These are phyloP conservation scores for Gymnodraco acuticeps DNA, from an alignment of 2,797 vertebrate species.

Conservation along the genomic window DNA sequence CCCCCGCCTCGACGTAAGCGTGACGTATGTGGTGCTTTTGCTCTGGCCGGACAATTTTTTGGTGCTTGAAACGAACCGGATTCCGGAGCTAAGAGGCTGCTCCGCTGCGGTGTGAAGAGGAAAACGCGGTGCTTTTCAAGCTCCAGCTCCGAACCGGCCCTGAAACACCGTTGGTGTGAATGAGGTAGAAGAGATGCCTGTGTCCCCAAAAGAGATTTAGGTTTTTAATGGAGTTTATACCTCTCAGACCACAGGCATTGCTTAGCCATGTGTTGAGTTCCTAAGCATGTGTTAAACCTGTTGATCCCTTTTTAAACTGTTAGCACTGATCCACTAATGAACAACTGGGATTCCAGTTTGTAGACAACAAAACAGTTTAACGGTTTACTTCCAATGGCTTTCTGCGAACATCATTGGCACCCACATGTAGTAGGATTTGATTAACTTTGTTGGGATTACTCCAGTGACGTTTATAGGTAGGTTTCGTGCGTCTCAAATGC, in stretches of 20 bases:
- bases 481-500: too few species aligned
- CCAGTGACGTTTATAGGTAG: too few species aligned
- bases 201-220: not conserved
- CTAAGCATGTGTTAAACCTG: slow-evolving; percentile 3
- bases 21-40: too few species aligned
- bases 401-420: not conserved
- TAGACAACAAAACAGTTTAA: not conserved
- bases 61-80: too few species aligned
- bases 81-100: too few species aligned
- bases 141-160: too few species aligned
- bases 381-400: not conserved
- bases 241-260: slow-evolving; percentile 1
- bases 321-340: slow-evolving; percentile 3
- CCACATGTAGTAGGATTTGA: not conserved
- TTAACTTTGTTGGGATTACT: not conserved
- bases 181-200: not conserved
- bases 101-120: too few species aligned
- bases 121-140: too few species aligned
- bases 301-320: slow-evolving; percentile 10
- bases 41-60: too few species aligned
- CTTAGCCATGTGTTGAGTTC: slow-evolving; percentile 14
- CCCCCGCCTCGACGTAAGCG: too few species aligned
- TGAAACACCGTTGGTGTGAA: too few species aligned
- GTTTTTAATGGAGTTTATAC: slow-evolving; percentile 21
- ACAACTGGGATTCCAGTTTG: not conserved